Conservation (phyloP, 2,113 vertebrate species). For the Lepisosteus oculatus region DNA sequence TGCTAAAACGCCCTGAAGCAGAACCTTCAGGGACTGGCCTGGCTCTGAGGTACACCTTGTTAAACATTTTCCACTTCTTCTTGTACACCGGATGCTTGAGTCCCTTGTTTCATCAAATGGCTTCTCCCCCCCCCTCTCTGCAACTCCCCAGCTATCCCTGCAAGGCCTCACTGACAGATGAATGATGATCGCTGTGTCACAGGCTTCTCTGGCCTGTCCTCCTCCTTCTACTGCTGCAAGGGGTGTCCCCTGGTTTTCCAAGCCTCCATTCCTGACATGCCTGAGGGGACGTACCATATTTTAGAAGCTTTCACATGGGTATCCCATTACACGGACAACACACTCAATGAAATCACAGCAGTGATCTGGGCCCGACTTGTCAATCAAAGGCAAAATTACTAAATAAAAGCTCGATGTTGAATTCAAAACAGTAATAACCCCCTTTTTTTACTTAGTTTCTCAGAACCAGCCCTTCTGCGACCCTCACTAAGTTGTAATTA, state of each 20-base stretch:
- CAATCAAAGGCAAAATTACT: slow-evolving; percentile 31
- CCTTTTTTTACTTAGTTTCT: not conserved
- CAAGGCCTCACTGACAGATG: slow-evolving; percentile 38
- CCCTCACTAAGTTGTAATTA: too few relatives aligned
- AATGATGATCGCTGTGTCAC: slow-evolving; percentile 26
- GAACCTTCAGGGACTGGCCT: not conserved
- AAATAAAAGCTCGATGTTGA: slow-evolving; percentile 8
- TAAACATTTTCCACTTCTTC: too few relatives aligned
- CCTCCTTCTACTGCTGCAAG: slow-evolving; percentile 19
- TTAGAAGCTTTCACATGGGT: slow-evolving; percentile 60
- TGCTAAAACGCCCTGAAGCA: not conserved
- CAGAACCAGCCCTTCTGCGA: too few relatives aligned
- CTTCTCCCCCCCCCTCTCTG: slow-evolving; percentile 18
- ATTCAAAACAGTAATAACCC: not conserved
- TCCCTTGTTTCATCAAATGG: not conserved
- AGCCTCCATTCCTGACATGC: not conserved
- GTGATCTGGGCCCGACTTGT: slow-evolving; percentile 50
- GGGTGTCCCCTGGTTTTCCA: slow-evolving; percentile 12
- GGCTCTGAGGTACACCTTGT: too few relatives aligned
- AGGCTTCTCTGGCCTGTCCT: slow-evolving; percentile 3
- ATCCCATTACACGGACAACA: slow-evolving; percentile 57
- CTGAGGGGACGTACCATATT: not conserved
- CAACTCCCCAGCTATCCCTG: slow-evolving; percentile 34
- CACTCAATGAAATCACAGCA: slow-evolving; percentile 55
- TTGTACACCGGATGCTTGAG: too few relatives aligned